Evolutionary conservation across 2,113 vertebrate genomes (phyloP), one percentile per base, ranked within the genome.

Genomic region (Hemicordylus capensis): DNA sequence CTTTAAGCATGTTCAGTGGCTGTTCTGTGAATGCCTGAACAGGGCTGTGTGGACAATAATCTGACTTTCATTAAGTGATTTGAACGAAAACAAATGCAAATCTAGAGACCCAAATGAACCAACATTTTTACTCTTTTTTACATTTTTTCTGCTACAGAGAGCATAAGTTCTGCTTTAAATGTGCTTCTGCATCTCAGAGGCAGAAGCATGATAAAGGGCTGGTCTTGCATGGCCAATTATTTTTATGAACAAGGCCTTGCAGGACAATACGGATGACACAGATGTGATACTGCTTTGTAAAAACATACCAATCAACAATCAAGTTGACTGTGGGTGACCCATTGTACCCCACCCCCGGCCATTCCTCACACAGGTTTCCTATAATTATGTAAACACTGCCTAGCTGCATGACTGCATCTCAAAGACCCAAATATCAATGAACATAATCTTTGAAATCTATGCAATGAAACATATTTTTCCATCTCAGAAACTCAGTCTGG

Each of bases 391-490:
- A 24, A 22, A 59, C 22, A 31, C 28, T 20, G 22, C 6, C 1
- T 44, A 31, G 26, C 44, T 48, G 10, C 12, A 14, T 54, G 10
- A 54, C 51, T 17, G 12, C 61, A 48, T 2, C 58, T 59, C 11
- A 63, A 44, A 2, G 31, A 54, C 56, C 81, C 1, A 5, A 82
- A 89, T 17, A 42, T 87, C 90, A 90, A 1, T 61, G 72, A 69
- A 59, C 31, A 76, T 54, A 66, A 63, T 14, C 31, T 84, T 76
- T 88, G 81, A 88, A 75, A 84, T 88, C 46, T 44, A 46, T 76
- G 69, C 56, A 69, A 81, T 58, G 28, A 48, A 34, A 79, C 34
- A 10, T 34, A 66, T 75, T 87, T 88, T 80, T 51, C 2, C 85
- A 70, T 91, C 51, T 88, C 58, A 22, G 1, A 69, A 69, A 70